Evolutionary conservation across 2,888 invertebrate genomes (phyloP).

Genomic region (Lymantria dispar): DNA sequence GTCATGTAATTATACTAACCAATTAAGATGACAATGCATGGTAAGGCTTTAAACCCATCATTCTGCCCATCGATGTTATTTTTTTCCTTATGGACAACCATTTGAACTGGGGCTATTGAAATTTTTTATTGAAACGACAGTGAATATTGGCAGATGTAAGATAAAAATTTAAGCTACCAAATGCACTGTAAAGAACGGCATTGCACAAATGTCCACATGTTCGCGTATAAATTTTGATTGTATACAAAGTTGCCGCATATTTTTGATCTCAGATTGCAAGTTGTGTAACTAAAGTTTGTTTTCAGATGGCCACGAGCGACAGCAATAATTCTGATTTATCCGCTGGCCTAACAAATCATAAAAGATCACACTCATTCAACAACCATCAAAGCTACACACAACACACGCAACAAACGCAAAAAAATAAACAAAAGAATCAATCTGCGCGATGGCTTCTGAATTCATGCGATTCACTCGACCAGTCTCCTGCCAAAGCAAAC

Average conservation of each 20-base stretch:
- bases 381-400: slow-evolving; percentile 87
- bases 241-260: not conserved
- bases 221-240: not conserved
- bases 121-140: slow-evolving; percentile 2
- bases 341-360: slow-evolving; percentile 83
- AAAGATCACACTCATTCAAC: slow-evolving; percentile 87
- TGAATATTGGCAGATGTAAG: not conserved
- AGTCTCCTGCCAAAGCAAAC: slow-evolving; percentile 66
- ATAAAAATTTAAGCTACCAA: not conserved
- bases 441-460: slow-evolving; percentile 76
- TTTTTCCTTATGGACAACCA: slow-evolving; percentile 33
- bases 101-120: slow-evolving; percentile 38
- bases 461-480: slow-evolving; percentile 77
- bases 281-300: slow-evolving; percentile 14
- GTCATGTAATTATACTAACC: slow-evolving; percentile 67
- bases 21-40: slow-evolving; percentile 62
- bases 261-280: not conserved
- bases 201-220: slow-evolving; percentile 23
- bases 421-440: slow-evolving; percentile 84
- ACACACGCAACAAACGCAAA: slow-evolving; percentile 82
- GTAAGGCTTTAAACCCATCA: slow-evolving; percentile 58
- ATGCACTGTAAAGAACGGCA: slow-evolving; percentile 1
- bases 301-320: slow-evolving; percentile 86
- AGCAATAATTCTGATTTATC: slow-evolving; percentile 76
- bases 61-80: slow-evolving; percentile 35